A percentile compares a stretch with the other conserved stretches of the same genome.
Conservation (phyloP, 2,797 vertebrate genomes). For the Muscicapa striata region DNA sequence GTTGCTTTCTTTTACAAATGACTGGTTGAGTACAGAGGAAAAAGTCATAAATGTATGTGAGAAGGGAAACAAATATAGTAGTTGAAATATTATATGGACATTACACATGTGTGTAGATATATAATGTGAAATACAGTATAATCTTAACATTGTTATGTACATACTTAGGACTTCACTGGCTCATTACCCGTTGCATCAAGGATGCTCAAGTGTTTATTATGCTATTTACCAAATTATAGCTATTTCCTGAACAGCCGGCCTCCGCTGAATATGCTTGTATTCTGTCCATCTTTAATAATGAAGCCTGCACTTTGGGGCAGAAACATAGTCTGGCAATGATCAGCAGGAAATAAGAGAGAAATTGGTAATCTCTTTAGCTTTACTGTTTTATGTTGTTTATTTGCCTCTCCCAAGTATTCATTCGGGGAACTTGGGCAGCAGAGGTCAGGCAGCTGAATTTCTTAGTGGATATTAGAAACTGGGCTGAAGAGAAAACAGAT, state of each 20-base stretch:
- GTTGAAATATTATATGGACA: constrained; percentile 14
- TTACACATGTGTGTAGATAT: neutral
- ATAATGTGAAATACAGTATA: constrained; percentile 45
- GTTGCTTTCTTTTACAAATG: constrained; percentile 25
- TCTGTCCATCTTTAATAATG: constrained; percentile 73
- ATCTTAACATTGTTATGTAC: constrained; percentile 70
- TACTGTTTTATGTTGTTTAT: constrained; percentile 46
- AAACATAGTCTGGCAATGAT: constrained; percentile 69
- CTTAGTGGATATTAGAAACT: neutral
- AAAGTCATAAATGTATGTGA: constrained; percentile 15
- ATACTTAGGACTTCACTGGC: constrained; percentile 59
- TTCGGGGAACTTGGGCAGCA: constrained; percentile 31
- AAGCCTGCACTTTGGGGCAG: constrained; percentile 67
- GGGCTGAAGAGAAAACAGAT: neutral
- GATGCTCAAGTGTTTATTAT: constrained; percentile 78
- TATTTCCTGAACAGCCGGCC: constrained; percentile 77
- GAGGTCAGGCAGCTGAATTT: constrained; percentile 37
- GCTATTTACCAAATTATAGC: constrained; percentile 78
- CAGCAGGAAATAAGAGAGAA: constrained; percentile 71
- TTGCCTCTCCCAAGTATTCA: constrained; percentile 36
- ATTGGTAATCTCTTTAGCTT: constrained; percentile 70
- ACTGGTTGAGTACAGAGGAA: neutral
- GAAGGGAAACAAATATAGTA: constrained; percentile 37
- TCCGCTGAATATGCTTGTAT: constrained; percentile 50
- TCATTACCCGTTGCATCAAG: constrained; percentile 77